Evolutionary conservation across 1,140 invertebrate species (phyloP).

Genomic region (Stratiolaelaps scimitus): DNA sequence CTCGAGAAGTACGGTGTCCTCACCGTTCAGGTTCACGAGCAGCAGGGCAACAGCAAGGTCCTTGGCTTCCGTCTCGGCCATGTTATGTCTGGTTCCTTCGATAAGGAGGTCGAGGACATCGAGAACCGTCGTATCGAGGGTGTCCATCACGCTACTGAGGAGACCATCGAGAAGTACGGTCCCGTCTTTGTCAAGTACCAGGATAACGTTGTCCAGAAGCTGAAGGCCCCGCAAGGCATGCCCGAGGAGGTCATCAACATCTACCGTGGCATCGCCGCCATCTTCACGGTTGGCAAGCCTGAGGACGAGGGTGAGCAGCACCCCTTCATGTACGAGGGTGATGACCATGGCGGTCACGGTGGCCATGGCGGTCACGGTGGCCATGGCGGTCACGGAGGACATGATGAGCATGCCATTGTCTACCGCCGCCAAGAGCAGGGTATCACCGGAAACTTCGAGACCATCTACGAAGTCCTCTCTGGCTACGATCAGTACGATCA

Average conservation of each 20-base stretch:
- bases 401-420: background rate
- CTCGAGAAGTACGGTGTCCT: slow-evolving; percentile 27
- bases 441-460: slow-evolving; percentile 19
- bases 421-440: slow-evolving; percentile 13
- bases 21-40: slow-evolving; percentile 24
- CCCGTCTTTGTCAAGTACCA: slow-evolving; percentile 14
- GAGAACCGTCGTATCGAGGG: slow-evolving; percentile 15
- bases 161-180: slow-evolving; percentile 25
- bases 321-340: background rate
- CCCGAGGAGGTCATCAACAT: slow-evolving; percentile 26
- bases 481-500: slow-evolving; percentile 5
- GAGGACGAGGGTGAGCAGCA: background rate
- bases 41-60: slow-evolving; percentile 6
- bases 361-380: background rate
- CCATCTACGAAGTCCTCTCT: slow-evolving; percentile 21
- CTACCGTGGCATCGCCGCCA: slow-evolving; percentile 22
- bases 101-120: slow-evolving; percentile 24
- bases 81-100: slow-evolving; percentile 20
- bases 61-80: slow-evolving; percentile 10
- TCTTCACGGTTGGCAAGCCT: slow-evolving; percentile 21
- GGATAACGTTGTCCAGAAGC: slow-evolving; percentile 11
- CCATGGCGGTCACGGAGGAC: background rate
- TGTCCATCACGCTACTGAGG: slow-evolving; percentile 9
- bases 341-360: too few species aligned
- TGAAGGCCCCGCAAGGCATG: slow-evolving; percentile 12